These are phyloP conservation scores for Tiphia femorata DNA, from an alignment of 2,888 invertebrate species.

Conservation along the genomic window DNA sequence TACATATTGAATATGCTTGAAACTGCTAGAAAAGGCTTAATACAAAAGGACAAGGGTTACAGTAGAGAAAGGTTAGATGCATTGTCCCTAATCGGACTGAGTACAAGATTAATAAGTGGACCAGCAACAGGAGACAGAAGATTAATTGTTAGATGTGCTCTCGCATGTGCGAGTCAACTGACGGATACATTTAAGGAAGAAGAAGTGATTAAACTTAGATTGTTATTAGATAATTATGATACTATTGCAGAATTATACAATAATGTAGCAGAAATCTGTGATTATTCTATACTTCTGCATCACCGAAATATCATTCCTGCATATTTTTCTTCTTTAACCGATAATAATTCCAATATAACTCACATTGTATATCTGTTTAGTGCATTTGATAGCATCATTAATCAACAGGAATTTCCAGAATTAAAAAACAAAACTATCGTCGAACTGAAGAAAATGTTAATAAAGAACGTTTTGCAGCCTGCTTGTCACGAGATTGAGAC, in stretches of 20 bases:
- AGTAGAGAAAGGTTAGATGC: slow-evolving; percentile 61
- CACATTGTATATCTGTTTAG: slow-evolving; percentile 58
- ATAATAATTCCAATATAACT: slow-evolving; percentile 53
- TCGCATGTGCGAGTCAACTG: slow-evolving; percentile 73
- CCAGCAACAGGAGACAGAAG: slow-evolving; percentile 76
- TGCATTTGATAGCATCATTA: slow-evolving; percentile 58
- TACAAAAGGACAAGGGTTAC: slow-evolving; percentile 58
- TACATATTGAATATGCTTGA: slow-evolving; percentile 78
- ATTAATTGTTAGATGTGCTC: slow-evolving; percentile 76
- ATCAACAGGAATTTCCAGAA: slow-evolving; percentile 46
- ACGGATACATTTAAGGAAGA: slow-evolving; percentile 62
- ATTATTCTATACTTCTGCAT: slow-evolving; percentile 62
- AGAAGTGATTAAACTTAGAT: slow-evolving; percentile 73
- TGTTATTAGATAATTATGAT: slow-evolving; percentile 67
- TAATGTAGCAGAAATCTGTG: slow-evolving; percentile 50
- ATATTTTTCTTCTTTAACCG: slow-evolving; percentile 55
- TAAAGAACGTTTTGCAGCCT: slow-evolving; percentile 76
- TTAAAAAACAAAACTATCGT: slow-evolving; percentile 35
- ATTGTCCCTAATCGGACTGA: slow-evolving; percentile 56
- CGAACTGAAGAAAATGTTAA: slow-evolving; percentile 68
- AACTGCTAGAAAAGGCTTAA: slow-evolving; percentile 72
- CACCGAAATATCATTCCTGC: slow-evolving; percentile 65
- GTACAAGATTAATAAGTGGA: slow-evolving; percentile 62
- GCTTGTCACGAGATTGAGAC: slow-evolving; percentile 92
- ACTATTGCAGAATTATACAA: slow-evolving; percentile 56